These are phyloP conservation scores for Laupala kohalensis DNA, from an alignment of 1,140 invertebrate species.

Conservation along the genomic window DNA sequence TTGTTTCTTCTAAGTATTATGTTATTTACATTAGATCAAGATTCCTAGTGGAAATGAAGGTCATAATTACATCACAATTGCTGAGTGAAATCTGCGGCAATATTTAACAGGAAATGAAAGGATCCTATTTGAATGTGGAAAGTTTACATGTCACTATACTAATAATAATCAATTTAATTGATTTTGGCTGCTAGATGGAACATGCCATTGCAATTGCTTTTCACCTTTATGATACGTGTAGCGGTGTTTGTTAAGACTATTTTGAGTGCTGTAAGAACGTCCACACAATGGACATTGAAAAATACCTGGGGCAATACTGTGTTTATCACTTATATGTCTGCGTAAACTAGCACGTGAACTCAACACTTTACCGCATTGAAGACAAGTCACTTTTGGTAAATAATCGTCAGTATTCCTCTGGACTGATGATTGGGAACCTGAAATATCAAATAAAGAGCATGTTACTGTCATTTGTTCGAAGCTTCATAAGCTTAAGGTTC, in stretches of 20 bases:
- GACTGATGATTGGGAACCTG: background rate
- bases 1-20: too few species aligned
- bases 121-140: too few species aligned
- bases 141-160: too few species aligned
- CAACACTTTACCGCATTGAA: conserved; percentile 8
- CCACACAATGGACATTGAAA: conserved; percentile 7
- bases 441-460: background rate
- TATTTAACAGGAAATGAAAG: too few species aligned
- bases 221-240: conserved; percentile 12
- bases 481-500: too few species aligned
- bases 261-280: conserved; percentile 9
- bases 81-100: too few species aligned
- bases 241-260: conserved; percentile 13
- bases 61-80: too few species aligned
- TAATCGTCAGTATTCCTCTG: background rate
- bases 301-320: background rate
- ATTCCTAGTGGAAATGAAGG: too few species aligned
- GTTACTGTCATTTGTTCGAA: too few species aligned
- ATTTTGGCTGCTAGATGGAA: background rate
- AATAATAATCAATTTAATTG: background rate
- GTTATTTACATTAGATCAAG: too few species aligned
- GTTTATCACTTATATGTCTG: conserved; percentile 12
- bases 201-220: background rate
- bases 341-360: conserved; percentile 9
- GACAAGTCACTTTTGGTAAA: background rate